A percentile compares a stretch with the other conserved stretches of the same genome.
These are phyloP conservation scores for Acanthochromis polyacanthus DNA, from an alignment of 2,113 vertebrate genomes.

Conservation along the genomic window DNA sequence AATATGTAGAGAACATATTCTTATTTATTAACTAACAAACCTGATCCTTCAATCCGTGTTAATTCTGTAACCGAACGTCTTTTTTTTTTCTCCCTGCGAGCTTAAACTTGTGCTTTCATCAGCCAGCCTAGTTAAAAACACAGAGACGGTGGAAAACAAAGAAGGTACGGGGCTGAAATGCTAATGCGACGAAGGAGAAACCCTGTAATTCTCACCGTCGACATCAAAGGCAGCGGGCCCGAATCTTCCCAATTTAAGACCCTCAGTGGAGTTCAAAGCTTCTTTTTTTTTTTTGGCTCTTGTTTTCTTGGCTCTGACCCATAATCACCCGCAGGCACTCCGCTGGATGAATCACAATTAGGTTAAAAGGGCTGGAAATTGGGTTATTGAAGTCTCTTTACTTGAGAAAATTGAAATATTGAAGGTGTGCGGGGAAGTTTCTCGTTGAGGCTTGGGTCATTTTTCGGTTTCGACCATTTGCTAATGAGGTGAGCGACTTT, in stretches of 20 bases:
- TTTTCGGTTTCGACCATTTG: too few relatives aligned
- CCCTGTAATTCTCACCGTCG: constrained; percentile 63
- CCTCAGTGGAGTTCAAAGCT: constrained; percentile 64
- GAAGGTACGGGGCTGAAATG: constrained; percentile 1
- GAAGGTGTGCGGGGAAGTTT: too few relatives aligned
- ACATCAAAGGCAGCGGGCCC: constrained; percentile 68
- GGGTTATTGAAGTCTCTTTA: constrained; percentile 36
- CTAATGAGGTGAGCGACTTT: background rate
- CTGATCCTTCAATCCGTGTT: background rate
- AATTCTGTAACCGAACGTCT: background rate
- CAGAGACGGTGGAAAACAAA: constrained; percentile 7
- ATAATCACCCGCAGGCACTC: constrained; percentile 55
- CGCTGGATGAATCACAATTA: constrained; percentile 59
- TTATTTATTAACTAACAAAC: background rate
- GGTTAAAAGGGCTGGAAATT: constrained; percentile 47
- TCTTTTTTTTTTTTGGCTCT: constrained; percentile 25
- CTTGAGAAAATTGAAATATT: constrained; percentile 6
- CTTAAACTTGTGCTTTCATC: background rate
- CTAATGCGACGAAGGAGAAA: constrained; percentile 46
- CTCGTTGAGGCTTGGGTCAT: too few relatives aligned
- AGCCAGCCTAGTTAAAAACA: background rate
- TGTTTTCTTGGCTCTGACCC: constrained; percentile 65
- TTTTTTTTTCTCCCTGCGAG: background rate
- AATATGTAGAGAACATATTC: background rate
- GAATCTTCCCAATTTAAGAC: constrained; percentile 66